Evolutionary conservation across 2,888 invertebrate genomes (phyloP), one percentile per base, ranked within the genome.

Genomic region (Odontocolon sp.): DNA sequence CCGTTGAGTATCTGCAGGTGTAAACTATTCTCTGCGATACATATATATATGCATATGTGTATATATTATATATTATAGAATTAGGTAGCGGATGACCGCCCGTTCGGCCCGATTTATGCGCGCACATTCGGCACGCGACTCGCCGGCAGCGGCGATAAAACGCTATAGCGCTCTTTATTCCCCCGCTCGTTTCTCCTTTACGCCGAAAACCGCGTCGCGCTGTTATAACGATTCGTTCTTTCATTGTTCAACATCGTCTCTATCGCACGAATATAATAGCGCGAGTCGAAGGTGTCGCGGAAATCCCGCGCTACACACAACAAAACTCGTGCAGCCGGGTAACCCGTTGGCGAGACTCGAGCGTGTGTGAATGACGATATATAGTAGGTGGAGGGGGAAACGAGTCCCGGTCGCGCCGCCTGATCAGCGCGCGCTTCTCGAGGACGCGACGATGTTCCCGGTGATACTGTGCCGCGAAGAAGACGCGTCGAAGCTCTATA

Each of bases 351-450:
- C 36, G 64, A 47, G 33, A 21, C 42, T 52, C 11, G 18, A 18
- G 52, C 36, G 59, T 61, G 61, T 61, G 31, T 45, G 28, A 67
- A 14, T 21, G 57, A 56, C 33, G 9, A 47, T 36, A 31, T 16
- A 33, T 9, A 66, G 36, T 52, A 14, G 54, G 42, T 26, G 23
- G 63, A 56, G 61, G 11, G 23, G 26, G 38, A 63, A 21, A 56
- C 16, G 28, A 54, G 26, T 71, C 76, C 66, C 74, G 74, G 59
- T 59, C 50, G 16, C 28, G 28, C 54, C 59, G 68, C 31, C 68
- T 57, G 74, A 68, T 68, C 73, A 68, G 38, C 61, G 69, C 61
- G 71, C 77, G 77, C 63, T 54, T 63, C 52, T 52, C 63, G 71
- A 57, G 54, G 63, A 61, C 74, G 31, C 21, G 23, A 5, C 31